Evolutionary conservation across 2,888 invertebrate genomes (phyloP), one percentile per base, ranked within the genome.

Genomic region (Drosophila borborema): DNA sequence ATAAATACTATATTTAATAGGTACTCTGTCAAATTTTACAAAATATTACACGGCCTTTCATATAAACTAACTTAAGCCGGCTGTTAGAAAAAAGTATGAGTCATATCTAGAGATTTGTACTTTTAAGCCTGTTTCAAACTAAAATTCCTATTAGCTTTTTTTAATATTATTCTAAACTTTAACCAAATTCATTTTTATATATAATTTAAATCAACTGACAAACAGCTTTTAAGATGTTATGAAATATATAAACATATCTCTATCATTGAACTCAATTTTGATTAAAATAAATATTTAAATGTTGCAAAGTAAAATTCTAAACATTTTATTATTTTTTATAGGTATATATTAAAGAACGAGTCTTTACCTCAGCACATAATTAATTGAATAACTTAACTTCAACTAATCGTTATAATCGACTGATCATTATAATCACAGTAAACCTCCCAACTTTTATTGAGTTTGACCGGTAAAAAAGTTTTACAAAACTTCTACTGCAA

Each of bases 401-500:
- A 16, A 3, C 16, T 46, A 23, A 46, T 46, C 7, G 7, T 7
- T 41, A n/a, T n/a, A 41, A n/a, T n/a, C 5, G n/a, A 20, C 20
- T 20, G 0, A 38, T 1, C 18, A 46, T 46, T 3, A 23, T n/a
- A 49, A 46, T 9, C 16, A 3, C 3, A 5, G n/a, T 31, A 31
- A 4, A 2, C 10, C 12, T n/a, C n/a, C 18, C 5, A 14, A 20
- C 9, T 23, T n/a, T 54, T 9, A 14, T 36, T 36, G 5, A 48
- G 28, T 51, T 51, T 18, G 6, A 28, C 28, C 10, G 9, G 5
- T 1, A 16, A 9, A 43, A 54, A 64, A 34, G 14, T 38, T 51
- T 7, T 18, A 7, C 14, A 14, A 3, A 45, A 53, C 34, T 69
- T 69, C 4, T 10, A 18, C 51, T 9, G 12, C 10, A 46, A 72